Base-by-base conservation (phyloP, 2,888 invertebrate genomes). In the Aphodius sticticus region DNA sequence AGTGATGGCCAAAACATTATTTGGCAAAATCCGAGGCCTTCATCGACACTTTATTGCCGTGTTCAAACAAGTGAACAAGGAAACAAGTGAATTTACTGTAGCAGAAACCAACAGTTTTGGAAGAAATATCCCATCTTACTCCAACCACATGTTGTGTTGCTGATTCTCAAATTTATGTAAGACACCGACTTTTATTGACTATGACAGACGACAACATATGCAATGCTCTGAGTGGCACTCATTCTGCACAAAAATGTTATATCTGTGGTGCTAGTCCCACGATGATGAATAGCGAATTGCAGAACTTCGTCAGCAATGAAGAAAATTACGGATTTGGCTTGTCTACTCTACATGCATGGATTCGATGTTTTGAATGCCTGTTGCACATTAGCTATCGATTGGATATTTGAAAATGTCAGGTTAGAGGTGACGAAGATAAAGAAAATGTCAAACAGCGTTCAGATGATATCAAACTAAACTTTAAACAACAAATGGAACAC, bases 341-440 rank as follows among this genome's bases (percentile, higher is more conserved):
- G 74, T 85, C 85, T 36, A 79, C 80, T 71, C 81, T 86, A 70
- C 85, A 86, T 83, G 83, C 84, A 6, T 86, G 85, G 84, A 86
- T 85, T n/a, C 81, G 84, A 35, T 85, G 84, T 81, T 85, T 84
- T 78, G 85, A 87, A 77, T 86, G 82, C 80, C 79, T 85, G 14
- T 76, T 86, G 74, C 84, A 86, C 78, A 81, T 86, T 38, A 77
- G 84, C 7, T 86, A 86, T 80, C 84, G 83, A 81, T 69, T 86
- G 26, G 81, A 82, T 35, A 80, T 85, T 16, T 81, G 84, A 78
- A 81, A 85, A 81, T 86, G 85, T 6, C 38, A 38, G 38, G 38
- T 38, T 38, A 38, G 38, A 38, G 38, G 38, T 7, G 38, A 38
- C 7, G 38, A 38, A 6, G 38, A 38, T 38, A n/a, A n/a, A n/a